Percentiles rank a stretch among this genome's conserved stretches.
These are phyloP conservation scores for Drosophila tani DNA, from an alignment of 1,140 invertebrate genomes.

Conservation along the genomic window DNA sequence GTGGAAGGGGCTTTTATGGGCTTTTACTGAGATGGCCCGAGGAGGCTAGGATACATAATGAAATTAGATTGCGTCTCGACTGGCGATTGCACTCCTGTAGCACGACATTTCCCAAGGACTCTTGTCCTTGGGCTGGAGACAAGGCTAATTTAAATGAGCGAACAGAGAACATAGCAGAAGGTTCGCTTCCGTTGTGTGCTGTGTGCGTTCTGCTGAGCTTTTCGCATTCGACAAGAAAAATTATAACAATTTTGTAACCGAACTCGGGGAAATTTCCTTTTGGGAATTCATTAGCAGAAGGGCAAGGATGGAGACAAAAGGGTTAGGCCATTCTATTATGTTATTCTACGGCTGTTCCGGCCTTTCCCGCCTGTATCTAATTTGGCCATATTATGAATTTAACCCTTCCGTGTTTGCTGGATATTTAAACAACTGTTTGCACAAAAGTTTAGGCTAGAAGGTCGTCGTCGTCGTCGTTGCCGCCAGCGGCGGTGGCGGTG, in stretches of 20 bases:
- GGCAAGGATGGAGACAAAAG: conserved; percentile 20
- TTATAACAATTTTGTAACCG: conserved; percentile 78
- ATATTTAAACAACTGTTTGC: conserved; percentile 83
- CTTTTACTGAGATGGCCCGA: conserved; percentile 13
- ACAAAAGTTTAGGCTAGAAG: conserved; percentile 80
- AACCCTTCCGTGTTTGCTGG: conserved; percentile 81
- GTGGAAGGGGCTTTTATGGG: conserved; percentile 32
- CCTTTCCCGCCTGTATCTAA: conserved; percentile 73
- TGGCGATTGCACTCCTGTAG: conserved; percentile 10
- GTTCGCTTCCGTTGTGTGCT: neutral
- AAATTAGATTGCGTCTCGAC: conserved; percentile 34
- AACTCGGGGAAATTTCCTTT: conserved; percentile 71
- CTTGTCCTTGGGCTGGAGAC: conserved; percentile 23
- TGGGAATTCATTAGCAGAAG: conserved; percentile 75
- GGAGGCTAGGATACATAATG: conserved; percentile 25
- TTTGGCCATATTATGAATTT: conserved; percentile 83
- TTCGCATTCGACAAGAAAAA: conserved; percentile 61
- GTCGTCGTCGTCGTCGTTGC: conserved; percentile 39
- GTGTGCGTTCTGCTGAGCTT: conserved; percentile 6
- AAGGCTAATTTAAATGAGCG: conserved; percentile 56
- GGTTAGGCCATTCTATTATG: conserved; percentile 67
- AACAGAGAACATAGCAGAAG: conserved; percentile 10
- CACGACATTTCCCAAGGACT: conserved; percentile 29
- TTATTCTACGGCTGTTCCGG: conserved; percentile 65
- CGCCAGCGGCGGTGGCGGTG: conserved; percentile 19